These are phyloP conservation scores for Alethe castanea DNA, from an alignment of 2,113 vertebrate genomes.

Conservation along the genomic window DNA sequence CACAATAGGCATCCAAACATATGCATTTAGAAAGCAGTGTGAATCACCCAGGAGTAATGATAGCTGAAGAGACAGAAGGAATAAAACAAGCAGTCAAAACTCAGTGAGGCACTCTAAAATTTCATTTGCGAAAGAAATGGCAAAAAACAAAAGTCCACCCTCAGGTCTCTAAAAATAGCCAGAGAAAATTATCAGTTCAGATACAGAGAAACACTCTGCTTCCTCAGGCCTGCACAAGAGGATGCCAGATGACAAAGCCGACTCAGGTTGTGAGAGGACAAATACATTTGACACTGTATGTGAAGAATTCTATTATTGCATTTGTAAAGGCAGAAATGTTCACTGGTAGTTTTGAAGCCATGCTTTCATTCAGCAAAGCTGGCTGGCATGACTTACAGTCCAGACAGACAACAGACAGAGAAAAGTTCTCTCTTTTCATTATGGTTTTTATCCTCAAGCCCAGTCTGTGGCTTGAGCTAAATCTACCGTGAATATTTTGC, in stretches of 20 bases:
- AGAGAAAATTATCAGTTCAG: background rate
- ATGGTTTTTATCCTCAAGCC: background rate
- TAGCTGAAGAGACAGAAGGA: conserved; percentile 8
- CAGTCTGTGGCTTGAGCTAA: background rate
- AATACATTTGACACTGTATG: background rate
- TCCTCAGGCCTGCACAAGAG: background rate
- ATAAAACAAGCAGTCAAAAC: conserved; percentile 17
- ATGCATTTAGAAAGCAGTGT: background rate
- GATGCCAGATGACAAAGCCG: background rate
- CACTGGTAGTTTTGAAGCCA: background rate
- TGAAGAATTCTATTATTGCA: background rate
- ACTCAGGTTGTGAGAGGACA: background rate
- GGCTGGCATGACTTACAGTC: background rate
- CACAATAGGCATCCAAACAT: background rate
- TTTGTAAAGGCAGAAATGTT: background rate
- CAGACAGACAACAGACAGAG: background rate
- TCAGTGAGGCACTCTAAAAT: background rate
- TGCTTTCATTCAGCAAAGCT: background rate
- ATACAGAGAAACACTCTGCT: background rate
- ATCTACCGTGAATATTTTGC: background rate
- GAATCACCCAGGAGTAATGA: conserved; percentile 42
- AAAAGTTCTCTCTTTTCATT: background rate
- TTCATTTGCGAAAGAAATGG: background rate
- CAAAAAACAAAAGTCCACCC: background rate
- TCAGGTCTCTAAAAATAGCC: conserved; percentile 20